Conservation (phyloP, 1,140 invertebrate genomes). For the Drosophila prosaltans region DNA sequence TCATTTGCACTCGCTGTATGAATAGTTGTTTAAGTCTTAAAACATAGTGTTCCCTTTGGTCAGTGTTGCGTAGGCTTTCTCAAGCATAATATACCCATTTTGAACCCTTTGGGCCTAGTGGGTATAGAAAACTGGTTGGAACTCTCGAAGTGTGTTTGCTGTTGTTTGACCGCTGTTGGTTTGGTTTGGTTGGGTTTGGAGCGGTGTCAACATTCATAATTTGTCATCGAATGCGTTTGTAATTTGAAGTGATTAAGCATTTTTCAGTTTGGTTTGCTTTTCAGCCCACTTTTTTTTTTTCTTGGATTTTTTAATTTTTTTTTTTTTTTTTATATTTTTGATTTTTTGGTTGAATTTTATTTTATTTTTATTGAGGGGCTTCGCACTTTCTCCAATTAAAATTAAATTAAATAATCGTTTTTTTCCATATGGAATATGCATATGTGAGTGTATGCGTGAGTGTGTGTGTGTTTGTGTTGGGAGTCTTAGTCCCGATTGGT, state of each 20-base stretch:
- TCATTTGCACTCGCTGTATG: too few relatives aligned
- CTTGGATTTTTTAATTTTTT: conserved; percentile 34
- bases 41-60: too few relatives aligned
- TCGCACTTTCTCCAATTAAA: conserved; percentile 80
- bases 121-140: conserved; percentile 53
- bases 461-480: conserved; percentile 2
- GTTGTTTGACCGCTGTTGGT: conserved; percentile 62
- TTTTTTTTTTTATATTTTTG: conserved; percentile 39
- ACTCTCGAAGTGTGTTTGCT: conserved; percentile 67
- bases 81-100: not conserved
- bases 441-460: too few relatives aligned
- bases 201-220: conserved; percentile 69
- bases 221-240: conserved; percentile 76
- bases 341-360: conserved; percentile 46
- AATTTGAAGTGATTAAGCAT: conserved; percentile 71
- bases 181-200: conserved; percentile 28
- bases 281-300: conserved; percentile 17
- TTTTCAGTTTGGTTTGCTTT: conserved; percentile 30
- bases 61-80: not conserved
- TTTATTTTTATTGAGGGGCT: conserved; percentile 44
- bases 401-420: conserved; percentile 74
- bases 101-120: not conserved
- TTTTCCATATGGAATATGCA: conserved; percentile 4
- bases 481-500: conserved; percentile 1
- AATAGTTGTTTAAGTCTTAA: too few relatives aligned